Base-by-base conservation (phyloP, 2,113 vertebrate species). In the Climacteris rufus region DNA sequence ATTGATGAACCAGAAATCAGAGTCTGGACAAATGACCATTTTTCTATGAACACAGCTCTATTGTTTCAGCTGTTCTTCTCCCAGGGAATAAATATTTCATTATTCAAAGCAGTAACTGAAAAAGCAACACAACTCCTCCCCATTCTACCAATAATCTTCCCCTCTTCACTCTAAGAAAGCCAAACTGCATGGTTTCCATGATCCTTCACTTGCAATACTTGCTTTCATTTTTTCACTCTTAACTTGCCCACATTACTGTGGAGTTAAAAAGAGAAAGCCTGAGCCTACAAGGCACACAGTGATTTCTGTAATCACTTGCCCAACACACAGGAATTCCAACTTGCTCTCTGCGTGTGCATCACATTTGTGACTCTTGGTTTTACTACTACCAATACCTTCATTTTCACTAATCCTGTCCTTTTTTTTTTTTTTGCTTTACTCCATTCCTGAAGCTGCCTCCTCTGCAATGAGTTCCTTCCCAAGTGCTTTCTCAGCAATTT, bases 1-100 rank as follows among this genome's bases (percentile, higher is more conserved):
- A 98, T 97, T 98, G 98, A 98, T 96, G 89, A 96, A 82, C 96
- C 96, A 97, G 92, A 96, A 97, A 97, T 95, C 97, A 97, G 95
- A 97, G 88, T 97, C 96, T 90, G 86, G 96, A 98, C 98, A 98
- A 98, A 96, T 85, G 97, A 93, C 97, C 91, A 91, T 98, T 98
- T 98, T 95, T 96, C 97, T 96, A 59, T 72, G 96, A 95, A 98
- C 98, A 98, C 97, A 98, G 97, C 93, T 96, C 95, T 96, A 97
- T 97, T 98, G 98, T 98, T 97, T 89, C 94, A 93, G 96, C 74
- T 93, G 89, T 97, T 97, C 85, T 96, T 95, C 90, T 97, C 66
- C 88, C 75, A 90, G 64, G 83, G 97, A 97, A 97, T 97, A 97
- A 97, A 97, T 98, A 97, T 96, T 96, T 96, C 97, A 96, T 96